A percentile compares a stretch with the other conserved stretches of the same genome.
phyloP scores from a whole-genome alignment of 2,888 invertebrate species.

The Frankliniella intonsa region DNA sequence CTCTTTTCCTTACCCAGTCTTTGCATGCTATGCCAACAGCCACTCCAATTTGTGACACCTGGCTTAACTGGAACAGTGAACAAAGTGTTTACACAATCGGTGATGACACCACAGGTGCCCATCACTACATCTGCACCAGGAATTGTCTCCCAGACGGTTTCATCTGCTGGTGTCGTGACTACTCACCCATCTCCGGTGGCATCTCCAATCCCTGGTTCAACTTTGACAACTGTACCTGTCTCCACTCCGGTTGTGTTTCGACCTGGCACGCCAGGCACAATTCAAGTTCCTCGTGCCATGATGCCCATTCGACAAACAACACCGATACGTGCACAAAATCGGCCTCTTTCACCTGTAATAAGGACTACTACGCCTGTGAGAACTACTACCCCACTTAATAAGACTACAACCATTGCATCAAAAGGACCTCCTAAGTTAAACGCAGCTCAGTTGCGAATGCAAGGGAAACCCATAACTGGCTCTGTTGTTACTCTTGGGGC shows the following conservation, averaged over 20 bases:
- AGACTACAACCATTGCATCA: slow-evolving; percentile 9
- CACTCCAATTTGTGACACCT: slow-evolving; percentile 15
- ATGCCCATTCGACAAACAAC: not conserved
- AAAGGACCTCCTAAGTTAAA: slow-evolving; percentile 27
- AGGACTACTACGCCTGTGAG: slow-evolving; percentile 20
- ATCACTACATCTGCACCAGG: slow-evolving; percentile 1
- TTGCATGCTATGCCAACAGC: slow-evolving; percentile 1
- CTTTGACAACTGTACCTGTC: not conserved
- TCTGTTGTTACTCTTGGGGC: not conserved
- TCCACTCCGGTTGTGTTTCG: not conserved
- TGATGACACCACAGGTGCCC: slow-evolving; percentile 21
- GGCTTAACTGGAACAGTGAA: not conserved
- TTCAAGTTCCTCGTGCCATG: slow-evolving; percentile 6
- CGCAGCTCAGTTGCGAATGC: not conserved
- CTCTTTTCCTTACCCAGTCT: not conserved
- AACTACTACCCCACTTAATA: slow-evolving; percentile 30
- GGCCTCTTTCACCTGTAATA: slow-evolving; percentile 27
- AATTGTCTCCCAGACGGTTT: not conserved
- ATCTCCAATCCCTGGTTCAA: not conserved
- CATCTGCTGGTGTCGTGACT: not conserved
- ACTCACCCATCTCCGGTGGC: not conserved
- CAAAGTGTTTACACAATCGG: slow-evolving; percentile 16
- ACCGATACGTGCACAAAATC: not conserved
- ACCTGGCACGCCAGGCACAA: not conserved
- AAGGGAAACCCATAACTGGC: not conserved